A percentile compares a stretch with the other conserved stretches of the same genome.
Conservation (phyloP, 2,888 invertebrate genomes). For the Acleris holmiana region DNA sequence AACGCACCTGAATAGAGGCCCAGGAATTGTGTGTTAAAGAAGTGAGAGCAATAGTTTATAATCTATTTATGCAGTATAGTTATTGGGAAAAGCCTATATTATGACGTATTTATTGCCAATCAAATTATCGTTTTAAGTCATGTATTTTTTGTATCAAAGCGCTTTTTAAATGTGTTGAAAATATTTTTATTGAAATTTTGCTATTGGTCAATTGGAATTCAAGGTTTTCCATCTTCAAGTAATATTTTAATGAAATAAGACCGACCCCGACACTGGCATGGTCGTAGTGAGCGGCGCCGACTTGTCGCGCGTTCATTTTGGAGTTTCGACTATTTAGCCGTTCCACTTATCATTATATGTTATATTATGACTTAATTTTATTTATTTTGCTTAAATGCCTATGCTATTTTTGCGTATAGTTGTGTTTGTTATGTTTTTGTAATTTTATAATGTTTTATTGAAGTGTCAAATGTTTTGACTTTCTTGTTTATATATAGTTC, state of each 20-base stretch:
- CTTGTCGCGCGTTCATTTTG: too few relatives aligned
- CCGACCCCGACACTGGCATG: conserved; percentile 33
- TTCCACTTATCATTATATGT: too few relatives aligned
- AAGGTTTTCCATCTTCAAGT: conserved; percentile 45
- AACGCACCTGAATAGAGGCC: too few relatives aligned
- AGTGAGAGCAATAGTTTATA: conserved; percentile 47
- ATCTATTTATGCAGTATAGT: conserved; percentile 58
- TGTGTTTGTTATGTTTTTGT: conserved; percentile 24
- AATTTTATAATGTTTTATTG: conserved; percentile 13
- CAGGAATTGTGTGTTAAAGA: conserved; percentile 26
- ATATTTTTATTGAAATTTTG: conserved; percentile 40
- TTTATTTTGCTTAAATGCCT: conserved; percentile 14
- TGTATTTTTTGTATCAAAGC: conserved; percentile 55
- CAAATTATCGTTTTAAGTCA: conserved; percentile 48
- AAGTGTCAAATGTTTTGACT: conserved; percentile 16
- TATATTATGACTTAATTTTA: too few relatives aligned
- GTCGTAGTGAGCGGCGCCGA: too few relatives aligned
- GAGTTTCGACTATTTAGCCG: too few relatives aligned
- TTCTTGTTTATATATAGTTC: neutral
- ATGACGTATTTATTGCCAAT: conserved; percentile 37
- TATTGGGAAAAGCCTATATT: conserved; percentile 49
- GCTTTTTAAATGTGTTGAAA: conserved; percentile 50
- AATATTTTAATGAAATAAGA: conserved; percentile 1
- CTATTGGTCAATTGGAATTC: conserved; percentile 50
- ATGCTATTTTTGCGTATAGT: conserved; percentile 10